Base-by-base conservation (phyloP, 2,888 invertebrate genomes). In the Cabera pusaria region DNA sequence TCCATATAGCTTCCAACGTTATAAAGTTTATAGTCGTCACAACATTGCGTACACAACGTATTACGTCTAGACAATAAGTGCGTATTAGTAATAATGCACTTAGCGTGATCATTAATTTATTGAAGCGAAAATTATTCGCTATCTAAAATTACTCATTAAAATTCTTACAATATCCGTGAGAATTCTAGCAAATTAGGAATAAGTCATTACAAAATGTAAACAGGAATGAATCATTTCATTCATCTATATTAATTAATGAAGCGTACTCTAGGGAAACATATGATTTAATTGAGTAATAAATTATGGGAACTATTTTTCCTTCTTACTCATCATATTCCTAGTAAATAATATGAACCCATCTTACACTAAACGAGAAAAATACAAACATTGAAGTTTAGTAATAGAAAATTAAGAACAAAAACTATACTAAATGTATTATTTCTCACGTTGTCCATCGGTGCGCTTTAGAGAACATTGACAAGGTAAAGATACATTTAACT, bases 271-370 rank as follows among this genome's bases (percentile, higher is more conserved):
- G 11, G 27, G 25, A 37, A 33, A 44, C 21, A 38, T 32, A 12
- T 34, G 2, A 23, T 14, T 21, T 7, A 20, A 32, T 28, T 27
- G 16, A 23, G 21, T 20, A 28, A 32, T 6, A 26, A 37, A 31
- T 36, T 33, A 42, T 29, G 37, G 23, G 29, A 18, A 28, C 34
- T 25, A 44, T 39, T 47, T n/a, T 45, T 49, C 48, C 44, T 48
- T 40, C 41, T 65, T 49, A 58, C 40, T 64, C 64, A 64, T 48
- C 8, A 14, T 14, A 14, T 27, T 47, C 42, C 42, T 14, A 35
- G 40, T 29, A 35, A 52, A 22, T 28, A 39, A 36, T 23, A 41
- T 39, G 34, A 33, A 40, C 28, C 7, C 8, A 22, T 18, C 12
- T 18, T 2, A n/a, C 6, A 17, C n/a, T n/a, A n/a, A n/a, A n/a